phyloP scores from a whole-genome alignment of 2,113 vertebrate species.

The Leptodactylus fuscus region DNA sequence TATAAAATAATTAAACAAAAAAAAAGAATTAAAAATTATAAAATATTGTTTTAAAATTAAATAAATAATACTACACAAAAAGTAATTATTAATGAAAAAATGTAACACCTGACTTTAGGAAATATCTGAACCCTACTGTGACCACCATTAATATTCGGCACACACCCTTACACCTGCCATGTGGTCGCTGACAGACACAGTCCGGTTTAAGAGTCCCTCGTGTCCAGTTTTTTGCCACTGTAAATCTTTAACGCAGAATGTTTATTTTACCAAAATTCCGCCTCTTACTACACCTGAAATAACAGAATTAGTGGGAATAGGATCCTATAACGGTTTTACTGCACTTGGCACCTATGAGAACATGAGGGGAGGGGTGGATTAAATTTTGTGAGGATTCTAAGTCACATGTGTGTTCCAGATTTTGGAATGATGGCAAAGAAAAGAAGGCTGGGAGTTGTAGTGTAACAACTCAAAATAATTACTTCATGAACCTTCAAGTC shows the following conservation, averaged over 20 bases:
- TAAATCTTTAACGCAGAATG: slow-evolving; percentile 31
- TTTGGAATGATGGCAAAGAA: neutral
- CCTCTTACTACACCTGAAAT: slow-evolving; percentile 32
- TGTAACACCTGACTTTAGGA: neutral
- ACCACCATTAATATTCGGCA: neutral
- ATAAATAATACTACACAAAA: neutral
- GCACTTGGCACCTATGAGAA: slow-evolving; percentile 7
- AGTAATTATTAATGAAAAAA: neutral
- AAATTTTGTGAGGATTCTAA: neutral
- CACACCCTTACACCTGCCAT: neutral
- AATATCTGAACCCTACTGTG: neutral
- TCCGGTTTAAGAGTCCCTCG: neutral
- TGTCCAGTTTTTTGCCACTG: slow-evolving; percentile 26
- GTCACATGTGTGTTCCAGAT: slow-evolving; percentile 4
- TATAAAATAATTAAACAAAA: neutral
- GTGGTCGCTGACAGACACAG: neutral
- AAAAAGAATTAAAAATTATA: neutral
- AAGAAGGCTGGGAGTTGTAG: slow-evolving; percentile 12
- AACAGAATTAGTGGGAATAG: slow-evolving; percentile 41
- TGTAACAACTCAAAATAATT: neutral
- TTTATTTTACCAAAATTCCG: slow-evolving; percentile 32
- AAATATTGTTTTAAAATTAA: neutral
- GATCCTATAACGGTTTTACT: slow-evolving; percentile 38
- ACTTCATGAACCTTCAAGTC: neutral
- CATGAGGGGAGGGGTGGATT: neutral